Base-by-base conservation (phyloP, 2,888 invertebrate species). In the Watsonalla binaria region DNA sequence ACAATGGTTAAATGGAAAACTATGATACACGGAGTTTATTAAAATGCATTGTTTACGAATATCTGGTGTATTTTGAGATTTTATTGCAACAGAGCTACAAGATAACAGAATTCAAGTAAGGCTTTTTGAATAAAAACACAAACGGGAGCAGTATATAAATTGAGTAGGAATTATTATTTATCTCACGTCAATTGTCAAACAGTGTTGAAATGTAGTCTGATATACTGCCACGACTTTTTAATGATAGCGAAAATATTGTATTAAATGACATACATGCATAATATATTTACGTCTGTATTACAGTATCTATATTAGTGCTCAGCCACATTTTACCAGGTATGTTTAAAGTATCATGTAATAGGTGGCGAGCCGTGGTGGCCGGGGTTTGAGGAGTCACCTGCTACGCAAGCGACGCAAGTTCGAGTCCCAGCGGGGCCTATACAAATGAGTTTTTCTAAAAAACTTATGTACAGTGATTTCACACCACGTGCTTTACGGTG, bases 31-130 rank as follows among this genome's bases (percentile, higher is more conserved):
- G 8, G 37, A 11, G 6, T 42, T 51, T 24, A 33, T 52, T 52
- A 47, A 24, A 47, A 47, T 24, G 34, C 24, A 50, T n/a, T 15
- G 11, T 37, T 37, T 33, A 35, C 34, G 48, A 48, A 37, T 49
- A 39, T n/a, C 37, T 53, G 42, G 42, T 61, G 59, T 57, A 58
- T 51, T 63, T 56, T 51, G 54, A 58, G 57, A 53, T 65, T 63
- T 64, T 62, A 64, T 70, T 67, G 42, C 42, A 42, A 37, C 42
- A 42, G 5, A 42, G 42, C 42, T 42, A 42, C 42, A 42, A 42
- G 42, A 42, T 42, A 42, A 42, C 42, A 42, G 42, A 42, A 42
- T 42, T 11, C 37, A 42, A 11, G 42, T 42, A 42, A 11, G 11
- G 42, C 11, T 42, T 42, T 24, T 42, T 42, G 42, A 11, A 42